Evolutionary conservation across 2,113 vertebrate species (phyloP).

Genomic region (Aspiorhynchus laticeps): DNA sequence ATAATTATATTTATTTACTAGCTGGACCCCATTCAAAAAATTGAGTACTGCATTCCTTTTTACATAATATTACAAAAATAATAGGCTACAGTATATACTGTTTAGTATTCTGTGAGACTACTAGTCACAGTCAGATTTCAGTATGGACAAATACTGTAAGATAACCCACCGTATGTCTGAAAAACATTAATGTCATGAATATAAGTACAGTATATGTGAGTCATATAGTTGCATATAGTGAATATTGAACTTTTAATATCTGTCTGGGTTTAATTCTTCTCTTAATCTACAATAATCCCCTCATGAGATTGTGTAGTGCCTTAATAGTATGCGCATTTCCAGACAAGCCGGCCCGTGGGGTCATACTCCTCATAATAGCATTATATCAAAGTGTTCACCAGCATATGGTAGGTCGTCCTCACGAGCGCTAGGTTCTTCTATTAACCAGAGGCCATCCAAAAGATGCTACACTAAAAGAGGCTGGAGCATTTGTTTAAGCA

Average conservation of each 20-base stretch:
- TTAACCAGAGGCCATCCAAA: constrained; percentile 28
- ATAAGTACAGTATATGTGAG: neutral
- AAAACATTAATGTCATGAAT: neutral
- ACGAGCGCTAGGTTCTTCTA: neutral
- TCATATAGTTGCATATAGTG: neutral
- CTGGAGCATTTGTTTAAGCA: constrained; percentile 42
- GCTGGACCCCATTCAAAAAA: neutral
- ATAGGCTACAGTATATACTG: neutral
- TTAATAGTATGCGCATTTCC: constrained; percentile 46
- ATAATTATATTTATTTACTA: neutral
- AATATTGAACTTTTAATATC: neutral
- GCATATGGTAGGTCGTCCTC: constrained; percentile 30
- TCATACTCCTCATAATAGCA: constrained; percentile 36
- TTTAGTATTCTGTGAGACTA: neutral
- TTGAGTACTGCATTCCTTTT: neutral
- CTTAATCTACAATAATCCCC: constrained; percentile 32
- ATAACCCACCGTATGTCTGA: neutral
- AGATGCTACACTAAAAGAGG: constrained; percentile 21
- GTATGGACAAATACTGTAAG: neutral
- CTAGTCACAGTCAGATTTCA: neutral
- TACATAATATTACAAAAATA: neutral
- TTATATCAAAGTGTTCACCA: constrained; percentile 37
- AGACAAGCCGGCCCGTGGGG: constrained; percentile 21
- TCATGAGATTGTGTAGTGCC: constrained; percentile 11
- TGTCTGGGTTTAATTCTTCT: neutral